Evolutionary conservation across 2,797 vertebrate genomes (phyloP).

Genomic region (Morus bassanus): DNA sequence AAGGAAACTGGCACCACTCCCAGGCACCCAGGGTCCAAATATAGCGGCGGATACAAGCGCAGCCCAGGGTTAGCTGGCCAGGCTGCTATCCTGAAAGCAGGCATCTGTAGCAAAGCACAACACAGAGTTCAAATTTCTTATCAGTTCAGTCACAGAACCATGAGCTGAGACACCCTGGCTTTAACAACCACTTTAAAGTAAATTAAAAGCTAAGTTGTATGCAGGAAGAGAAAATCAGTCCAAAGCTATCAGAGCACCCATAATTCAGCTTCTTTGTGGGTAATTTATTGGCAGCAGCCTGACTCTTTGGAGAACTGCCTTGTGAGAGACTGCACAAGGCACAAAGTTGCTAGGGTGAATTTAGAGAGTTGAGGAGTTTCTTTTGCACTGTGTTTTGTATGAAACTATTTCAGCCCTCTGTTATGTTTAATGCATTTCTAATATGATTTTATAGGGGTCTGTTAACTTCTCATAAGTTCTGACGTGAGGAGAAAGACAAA

Average conservation of each 20-base stretch:
- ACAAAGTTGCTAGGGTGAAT: slow-evolving; percentile 31
- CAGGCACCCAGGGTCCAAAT: neutral
- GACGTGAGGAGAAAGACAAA: neutral
- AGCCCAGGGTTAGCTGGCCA: neutral
- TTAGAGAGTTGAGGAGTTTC: slow-evolving; percentile 11
- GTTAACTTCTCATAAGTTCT: neutral
- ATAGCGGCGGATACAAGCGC: neutral
- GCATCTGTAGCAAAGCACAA: neutral
- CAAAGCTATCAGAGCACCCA: slow-evolving; percentile 43
- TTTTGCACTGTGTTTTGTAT: neutral
- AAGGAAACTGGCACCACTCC: neutral
- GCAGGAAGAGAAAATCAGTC: slow-evolving; percentile 31
- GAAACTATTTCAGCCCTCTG: neutral
- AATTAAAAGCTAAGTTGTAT: slow-evolving; percentile 56
- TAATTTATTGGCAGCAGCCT: slow-evolving; percentile 56
- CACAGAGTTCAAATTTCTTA: neutral
- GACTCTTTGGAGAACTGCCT: slow-evolving; percentile 48
- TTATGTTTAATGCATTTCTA: slow-evolving; percentile 39
- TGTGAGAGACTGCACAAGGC: neutral
- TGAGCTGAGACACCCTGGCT: slow-evolving; percentile 20
- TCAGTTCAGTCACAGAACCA: slow-evolving; percentile 37
- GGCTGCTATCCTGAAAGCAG: slow-evolving; percentile 3
- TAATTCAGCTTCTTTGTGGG: slow-evolving; percentile 49
- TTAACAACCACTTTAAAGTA: slow-evolving; percentile 53
- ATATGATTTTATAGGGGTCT: slow-evolving; percentile 11